Percentiles rank a stretch among this genome's conserved stretches.
Evolutionary conservation across 2,797 vertebrate genomes (phyloP).

Genomic region (Cheirogaleus major): DNA sequence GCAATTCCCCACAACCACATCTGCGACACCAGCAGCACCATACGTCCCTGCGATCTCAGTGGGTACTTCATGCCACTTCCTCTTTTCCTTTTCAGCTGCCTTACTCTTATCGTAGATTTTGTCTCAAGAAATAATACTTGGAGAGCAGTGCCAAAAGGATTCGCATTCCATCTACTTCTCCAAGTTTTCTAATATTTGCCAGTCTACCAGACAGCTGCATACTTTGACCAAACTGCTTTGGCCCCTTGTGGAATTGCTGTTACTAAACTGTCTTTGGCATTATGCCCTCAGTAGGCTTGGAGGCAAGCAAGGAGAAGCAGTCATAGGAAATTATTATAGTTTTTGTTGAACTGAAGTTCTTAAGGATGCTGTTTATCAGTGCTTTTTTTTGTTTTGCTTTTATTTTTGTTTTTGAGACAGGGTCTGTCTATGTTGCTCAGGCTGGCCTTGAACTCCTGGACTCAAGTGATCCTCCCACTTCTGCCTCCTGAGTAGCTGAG

Average conservation of each 20-base stretch:
- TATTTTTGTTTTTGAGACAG: background rate
- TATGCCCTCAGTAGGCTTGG: background rate
- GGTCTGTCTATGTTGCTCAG: background rate
- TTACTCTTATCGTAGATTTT: background rate
- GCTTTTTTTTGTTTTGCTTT: background rate
- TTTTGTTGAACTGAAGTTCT: background rate
- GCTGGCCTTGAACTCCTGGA: background rate
- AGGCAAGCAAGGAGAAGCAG: background rate
- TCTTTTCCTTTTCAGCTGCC: background rate
- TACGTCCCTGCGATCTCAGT: fast-evolving
- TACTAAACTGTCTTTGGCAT: background rate
- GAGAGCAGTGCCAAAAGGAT: background rate
- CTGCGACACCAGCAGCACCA: background rate
- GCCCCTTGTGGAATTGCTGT: background rate
- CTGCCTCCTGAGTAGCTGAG: background rate
- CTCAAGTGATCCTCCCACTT: background rate
- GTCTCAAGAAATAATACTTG: conserved; percentile 14
- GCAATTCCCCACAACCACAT: background rate
- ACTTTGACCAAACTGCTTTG: background rate
- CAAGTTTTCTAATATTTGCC: background rate
- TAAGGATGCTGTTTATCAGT: background rate
- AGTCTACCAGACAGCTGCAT: background rate
- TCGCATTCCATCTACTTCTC: background rate
- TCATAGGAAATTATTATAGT: background rate
- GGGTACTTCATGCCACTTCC: background rate